These are phyloP conservation scores for Melikaiella ostensackeni DNA, from an alignment of 2,888 invertebrate genomes.

Conservation along the genomic window DNA sequence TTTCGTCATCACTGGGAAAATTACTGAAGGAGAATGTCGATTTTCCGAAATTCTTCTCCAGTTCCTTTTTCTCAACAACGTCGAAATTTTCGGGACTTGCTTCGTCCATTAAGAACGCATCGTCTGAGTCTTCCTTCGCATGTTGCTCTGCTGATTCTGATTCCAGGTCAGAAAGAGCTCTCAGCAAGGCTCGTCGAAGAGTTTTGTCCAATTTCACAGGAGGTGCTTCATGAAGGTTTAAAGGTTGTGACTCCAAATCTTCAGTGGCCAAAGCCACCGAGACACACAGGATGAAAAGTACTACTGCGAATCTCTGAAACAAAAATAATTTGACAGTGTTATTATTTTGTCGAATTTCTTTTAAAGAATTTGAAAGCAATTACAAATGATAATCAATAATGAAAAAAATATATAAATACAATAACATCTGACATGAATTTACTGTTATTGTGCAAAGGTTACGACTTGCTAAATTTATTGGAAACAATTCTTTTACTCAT, in stretches of 20 bases:
- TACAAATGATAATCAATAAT: too few relatives aligned
- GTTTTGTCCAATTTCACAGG: constrained; percentile 85
- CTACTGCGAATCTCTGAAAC: constrained; percentile 56
- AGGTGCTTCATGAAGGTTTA: constrained; percentile 73
- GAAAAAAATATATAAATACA: too few relatives aligned
- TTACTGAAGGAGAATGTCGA: constrained; percentile 64
- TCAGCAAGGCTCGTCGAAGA: constrained; percentile 86
- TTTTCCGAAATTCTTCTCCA: constrained; percentile 59
- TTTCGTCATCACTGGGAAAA: constrained; percentile 68
- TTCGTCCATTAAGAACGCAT: constrained; percentile 11
- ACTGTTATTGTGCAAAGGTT: too few relatives aligned
- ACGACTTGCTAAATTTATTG: too few relatives aligned
- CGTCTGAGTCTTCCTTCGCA: constrained; percentile 56
- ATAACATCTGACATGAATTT: too few relatives aligned
- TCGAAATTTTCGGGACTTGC: constrained; percentile 55
- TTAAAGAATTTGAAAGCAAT: too few relatives aligned
- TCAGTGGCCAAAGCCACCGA: constrained; percentile 51
- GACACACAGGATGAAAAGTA: constrained; percentile 49
- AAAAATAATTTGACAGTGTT: not conserved
- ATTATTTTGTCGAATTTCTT: too few relatives aligned
- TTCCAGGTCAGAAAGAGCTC: constrained; percentile 87
- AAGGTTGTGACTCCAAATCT: constrained; percentile 54
- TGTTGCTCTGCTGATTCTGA: constrained; percentile 79
- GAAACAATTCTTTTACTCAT: too few relatives aligned
- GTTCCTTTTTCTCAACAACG: constrained; percentile 59